Evolutionary conservation across 2,113 vertebrate species (phyloP), one percentile per base, ranked within the genome.

Genomic region (Puffinus mauretanicus): DNA sequence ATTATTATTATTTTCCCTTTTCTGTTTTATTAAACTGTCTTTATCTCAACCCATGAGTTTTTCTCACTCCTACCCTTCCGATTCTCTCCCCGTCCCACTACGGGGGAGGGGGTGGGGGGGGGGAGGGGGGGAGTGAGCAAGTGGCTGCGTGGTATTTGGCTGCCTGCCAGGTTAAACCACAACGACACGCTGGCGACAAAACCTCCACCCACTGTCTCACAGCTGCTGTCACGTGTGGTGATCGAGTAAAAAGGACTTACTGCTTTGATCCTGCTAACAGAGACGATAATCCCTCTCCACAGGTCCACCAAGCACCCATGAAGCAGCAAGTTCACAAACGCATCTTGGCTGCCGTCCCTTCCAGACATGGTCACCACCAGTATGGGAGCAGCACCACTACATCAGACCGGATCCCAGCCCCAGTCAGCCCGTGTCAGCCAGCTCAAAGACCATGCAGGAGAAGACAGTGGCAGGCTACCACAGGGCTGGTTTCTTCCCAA

Each of bases 161-260:
- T 40, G 40, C 40, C 40, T 40, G 40, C 40, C 40, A 40, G 40
- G 40, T 40, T 40, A 40, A 40, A 40, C 40, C 40, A 40, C 40
- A 11, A 40, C 40, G 11, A 40, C 1, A 4, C 0, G 0, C 58
- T 60, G 77, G 64, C 2, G 4, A 87, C 54, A 69, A 82, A 75
- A 26, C 76, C 72, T 76, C 57, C 58, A 67, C 65, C 52, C 72
- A 18, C 64, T 1, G 7, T 46, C 90, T 77, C 5, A 0, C 42
- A 86, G 55, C 14, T 5, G 0, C 82, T 30, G 26, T 26, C 70
- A 51, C 8, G 0, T 5, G 1, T 0, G 1, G 32, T 4, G 11
- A 5, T 4, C 0, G 2, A 77, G 32, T 21, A 25, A 58, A 42
- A 66, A 47, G 47, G 18, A 44, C 73, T 30, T 21, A 7, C n/a